Evolutionary conservation across 2,888 invertebrate genomes (phyloP).

Genomic region (Orchestes rusci): DNA sequence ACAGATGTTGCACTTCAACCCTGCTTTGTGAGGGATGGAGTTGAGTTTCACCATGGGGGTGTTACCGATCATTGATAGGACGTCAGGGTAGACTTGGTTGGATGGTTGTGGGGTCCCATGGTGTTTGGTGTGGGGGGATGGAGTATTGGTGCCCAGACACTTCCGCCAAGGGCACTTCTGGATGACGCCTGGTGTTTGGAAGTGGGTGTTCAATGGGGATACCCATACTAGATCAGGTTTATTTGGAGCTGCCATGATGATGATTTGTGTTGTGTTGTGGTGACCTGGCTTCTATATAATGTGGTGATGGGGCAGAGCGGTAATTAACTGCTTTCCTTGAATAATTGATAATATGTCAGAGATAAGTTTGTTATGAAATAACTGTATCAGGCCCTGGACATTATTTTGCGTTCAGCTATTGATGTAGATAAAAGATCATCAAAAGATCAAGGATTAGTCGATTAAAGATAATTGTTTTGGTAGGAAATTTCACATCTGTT

Average conservation of each 20-base stretch:
- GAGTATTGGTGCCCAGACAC: conserved; percentile 41
- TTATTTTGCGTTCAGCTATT: too few species aligned
- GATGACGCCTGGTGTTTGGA: conserved; percentile 11
- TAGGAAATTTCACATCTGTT: too few species aligned
- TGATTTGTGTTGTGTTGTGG: too few species aligned
- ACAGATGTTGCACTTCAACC: conserved; percentile 81
- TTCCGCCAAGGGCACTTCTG: conserved; percentile 24
- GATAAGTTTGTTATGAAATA: too few species aligned
- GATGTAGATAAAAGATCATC: too few species aligned
- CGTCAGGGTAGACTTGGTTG: conserved; percentile 50
- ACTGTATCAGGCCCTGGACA: too few species aligned
- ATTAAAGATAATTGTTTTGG: too few species aligned
- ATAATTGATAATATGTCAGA: too few species aligned
- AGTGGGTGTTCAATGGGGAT: conserved; percentile 17
- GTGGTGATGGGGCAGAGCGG: too few species aligned
- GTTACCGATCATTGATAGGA: conserved; percentile 71
- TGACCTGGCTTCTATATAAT: not conserved
- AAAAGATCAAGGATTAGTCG: too few species aligned
- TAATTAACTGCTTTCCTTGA: too few species aligned
- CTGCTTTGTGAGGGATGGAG: conserved; percentile 66
- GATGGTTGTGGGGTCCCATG: conserved; percentile 26
- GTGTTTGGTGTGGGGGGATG: conserved; percentile 45
- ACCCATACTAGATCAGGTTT: conserved; percentile 17
- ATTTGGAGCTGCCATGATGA: conserved; percentile 1
- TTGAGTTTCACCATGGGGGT: conserved; percentile 76